Conservation (phyloP, 2,113 vertebrate species). For the Hippolais icterina region DNA sequence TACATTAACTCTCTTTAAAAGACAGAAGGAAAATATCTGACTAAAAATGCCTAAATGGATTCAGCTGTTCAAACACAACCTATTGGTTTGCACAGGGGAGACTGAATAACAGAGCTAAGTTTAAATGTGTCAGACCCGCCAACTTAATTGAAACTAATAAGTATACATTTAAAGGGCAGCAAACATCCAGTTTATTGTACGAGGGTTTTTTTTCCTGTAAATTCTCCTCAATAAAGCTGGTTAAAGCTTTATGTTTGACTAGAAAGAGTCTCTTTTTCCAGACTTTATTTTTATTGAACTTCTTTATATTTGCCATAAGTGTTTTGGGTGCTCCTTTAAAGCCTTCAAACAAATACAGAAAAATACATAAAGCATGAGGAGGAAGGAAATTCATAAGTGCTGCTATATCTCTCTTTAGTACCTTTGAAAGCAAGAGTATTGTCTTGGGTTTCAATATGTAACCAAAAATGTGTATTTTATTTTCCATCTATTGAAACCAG, state of each 20-base stretch:
- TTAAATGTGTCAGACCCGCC: constrained; percentile 2
- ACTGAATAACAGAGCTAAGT: constrained; percentile 28
- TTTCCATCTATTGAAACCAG: too few relatives aligned
- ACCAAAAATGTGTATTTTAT: too few relatives aligned
- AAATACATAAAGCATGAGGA: neutral
- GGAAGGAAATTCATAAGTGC: neutral
- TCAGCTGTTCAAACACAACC: constrained; percentile 26
- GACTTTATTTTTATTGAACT: neutral
- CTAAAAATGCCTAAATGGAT: constrained; percentile 16
- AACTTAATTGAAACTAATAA: constrained; percentile 21
- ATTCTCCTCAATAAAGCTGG: neutral
- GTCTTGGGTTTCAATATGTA: too few relatives aligned
- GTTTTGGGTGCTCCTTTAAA: neutral
- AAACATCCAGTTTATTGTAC: neutral
- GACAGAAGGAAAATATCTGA: neutral
- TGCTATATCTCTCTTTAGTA: neutral
- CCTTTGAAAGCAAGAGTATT: neutral
- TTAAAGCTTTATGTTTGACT: neutral
- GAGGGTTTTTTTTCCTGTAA: neutral
- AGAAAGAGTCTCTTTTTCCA: neutral
- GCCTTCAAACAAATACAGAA: neutral
- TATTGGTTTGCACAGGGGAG: constrained; percentile 7
- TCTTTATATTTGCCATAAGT: neutral
- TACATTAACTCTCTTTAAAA: neutral
- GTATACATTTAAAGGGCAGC: neutral